Percentiles rank a stretch among this genome's conserved stretches.
These are phyloP conservation scores for Ispidina picta DNA, from an alignment of 2,797 vertebrate species.

Conservation along the genomic window DNA sequence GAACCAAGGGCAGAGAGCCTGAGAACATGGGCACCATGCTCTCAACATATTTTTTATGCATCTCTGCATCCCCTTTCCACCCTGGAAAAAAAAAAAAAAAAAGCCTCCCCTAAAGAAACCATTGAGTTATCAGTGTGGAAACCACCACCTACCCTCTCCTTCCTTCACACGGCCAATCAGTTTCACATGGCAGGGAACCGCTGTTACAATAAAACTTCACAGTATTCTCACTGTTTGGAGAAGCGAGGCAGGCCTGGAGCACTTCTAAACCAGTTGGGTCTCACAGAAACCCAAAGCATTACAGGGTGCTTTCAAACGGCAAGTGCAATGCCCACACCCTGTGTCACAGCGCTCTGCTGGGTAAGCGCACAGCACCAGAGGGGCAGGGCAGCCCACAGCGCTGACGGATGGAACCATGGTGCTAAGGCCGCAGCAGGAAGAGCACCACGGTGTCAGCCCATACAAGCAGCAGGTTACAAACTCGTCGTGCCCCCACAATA, in stretches of 20 bases:
- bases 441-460: rapidly evolving
- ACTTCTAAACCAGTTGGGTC: neutral
- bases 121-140: neutral
- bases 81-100: neutral
- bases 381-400: neutral
- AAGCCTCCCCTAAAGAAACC: neutral
- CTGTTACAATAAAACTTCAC: neutral
- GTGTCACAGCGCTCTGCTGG: neutral
- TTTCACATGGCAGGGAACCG: rapidly evolving
- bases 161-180: too few relatives aligned
- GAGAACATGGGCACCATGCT: rapidly evolving
- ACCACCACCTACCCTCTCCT: neutral
- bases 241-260: neutral
- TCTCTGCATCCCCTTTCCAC: neutral
- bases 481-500: rapidly evolving
- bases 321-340: rapidly evolving
- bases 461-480: neutral
- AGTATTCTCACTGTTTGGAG: neutral
- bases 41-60: neutral
- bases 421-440: rapidly evolving
- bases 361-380: rapidly evolving
- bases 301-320: rapidly evolving
- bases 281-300: neutral
- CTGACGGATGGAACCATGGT: rapidly evolving
- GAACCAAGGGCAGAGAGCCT: neutral